Base-by-base conservation (phyloP, 1,140 invertebrate genomes). In the Callitettix versicolor region DNA sequence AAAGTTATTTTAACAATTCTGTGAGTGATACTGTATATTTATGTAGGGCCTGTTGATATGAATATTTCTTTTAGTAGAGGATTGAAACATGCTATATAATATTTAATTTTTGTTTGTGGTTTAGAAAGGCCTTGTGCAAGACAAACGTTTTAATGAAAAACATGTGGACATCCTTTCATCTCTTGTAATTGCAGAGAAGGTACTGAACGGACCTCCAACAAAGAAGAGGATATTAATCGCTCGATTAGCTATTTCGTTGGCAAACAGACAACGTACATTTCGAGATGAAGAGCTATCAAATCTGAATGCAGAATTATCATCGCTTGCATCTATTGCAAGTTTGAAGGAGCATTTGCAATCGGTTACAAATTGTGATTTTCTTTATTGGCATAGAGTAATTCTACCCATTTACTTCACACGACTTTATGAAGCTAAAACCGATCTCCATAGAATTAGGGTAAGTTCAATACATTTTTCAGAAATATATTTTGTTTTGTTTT, bases 371-470 rank as follows among this genome's bases (percentile, higher is more conserved):
- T 84, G 84, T 62, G 82, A 81, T 36, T 86, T 86, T 71, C 66
- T 91, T n/a, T 85, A 87, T 66, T 90, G 86, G 81, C 87, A 91
- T 73, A 76, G 82, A 64, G 79, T 83, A 57, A 74, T 91, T 46
- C 71, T 89, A 36, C 80, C 83, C 5, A 77, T 85, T 24, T 92
- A 91, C 71, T 80, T 91, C 64, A 74, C 80, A 59, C 78, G 83
- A 63, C 67, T 86, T 38, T 81, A 81, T 64, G 76, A 79, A 49
- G 76, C 74, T 58, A 76, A 80, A 56, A 68, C 75, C 36, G 78
- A 85, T 71, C 69, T 78, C 44, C 70, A 79, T 41, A 77, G 79
- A 66, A 65, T 78, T 60, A 72, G 75, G 65, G 78, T 79, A 72
- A 71, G 72, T 66, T 41, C 33, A 20, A 47, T 40, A 18, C 11